Evolutionary conservation across 2,888 invertebrate genomes (phyloP).

Genomic region (Drosophila hamatofila): DNA sequence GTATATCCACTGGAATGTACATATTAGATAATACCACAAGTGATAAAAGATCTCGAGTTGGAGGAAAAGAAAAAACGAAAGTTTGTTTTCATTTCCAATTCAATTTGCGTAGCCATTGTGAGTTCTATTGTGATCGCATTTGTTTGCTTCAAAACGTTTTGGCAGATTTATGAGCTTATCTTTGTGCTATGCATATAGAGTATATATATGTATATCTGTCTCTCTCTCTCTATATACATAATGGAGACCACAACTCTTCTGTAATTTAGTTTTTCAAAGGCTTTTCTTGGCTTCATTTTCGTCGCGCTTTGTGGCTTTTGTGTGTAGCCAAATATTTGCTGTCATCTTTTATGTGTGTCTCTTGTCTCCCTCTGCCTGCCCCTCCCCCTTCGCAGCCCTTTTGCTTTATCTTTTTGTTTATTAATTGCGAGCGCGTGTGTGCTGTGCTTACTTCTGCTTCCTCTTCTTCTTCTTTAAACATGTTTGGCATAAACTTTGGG

Average conservation of each 20-base stretch:
- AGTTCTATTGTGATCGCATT: constrained; percentile 16
- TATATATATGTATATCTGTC: too few species aligned
- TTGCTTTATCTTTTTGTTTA: constrained; percentile 42
- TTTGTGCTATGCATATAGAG: constrained; percentile 18
- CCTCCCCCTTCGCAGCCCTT: neutral
- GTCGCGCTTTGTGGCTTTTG: constrained; percentile 34
- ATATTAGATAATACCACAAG: constrained; percentile 16
- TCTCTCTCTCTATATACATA: too few species aligned
- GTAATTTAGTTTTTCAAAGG: constrained; percentile 34
- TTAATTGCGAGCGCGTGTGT: constrained; percentile 61
- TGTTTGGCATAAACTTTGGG: constrained; percentile 61
- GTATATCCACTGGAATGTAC: constrained; percentile 35
- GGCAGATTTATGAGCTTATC: constrained; percentile 52
- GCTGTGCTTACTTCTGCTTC: constrained; percentile 20
- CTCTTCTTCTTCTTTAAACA: constrained; percentile 12
- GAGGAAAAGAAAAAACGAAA: constrained; percentile 36
- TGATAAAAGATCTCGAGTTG: constrained; percentile 23
- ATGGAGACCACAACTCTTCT: constrained; percentile 6
- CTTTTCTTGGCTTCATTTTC: constrained; percentile 24
- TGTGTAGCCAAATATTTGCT: constrained; percentile 67
- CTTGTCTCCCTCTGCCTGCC: constrained; percentile 2
- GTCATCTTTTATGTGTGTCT: constrained; percentile 46
- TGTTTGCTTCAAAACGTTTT: constrained; percentile 20
- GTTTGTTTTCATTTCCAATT: constrained; percentile 45
- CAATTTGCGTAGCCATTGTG: constrained; percentile 37